These are phyloP conservation scores for Parapristionchus giblindavisi DNA, from an alignment of 2,888 invertebrate species.

Conservation along the genomic window DNA sequence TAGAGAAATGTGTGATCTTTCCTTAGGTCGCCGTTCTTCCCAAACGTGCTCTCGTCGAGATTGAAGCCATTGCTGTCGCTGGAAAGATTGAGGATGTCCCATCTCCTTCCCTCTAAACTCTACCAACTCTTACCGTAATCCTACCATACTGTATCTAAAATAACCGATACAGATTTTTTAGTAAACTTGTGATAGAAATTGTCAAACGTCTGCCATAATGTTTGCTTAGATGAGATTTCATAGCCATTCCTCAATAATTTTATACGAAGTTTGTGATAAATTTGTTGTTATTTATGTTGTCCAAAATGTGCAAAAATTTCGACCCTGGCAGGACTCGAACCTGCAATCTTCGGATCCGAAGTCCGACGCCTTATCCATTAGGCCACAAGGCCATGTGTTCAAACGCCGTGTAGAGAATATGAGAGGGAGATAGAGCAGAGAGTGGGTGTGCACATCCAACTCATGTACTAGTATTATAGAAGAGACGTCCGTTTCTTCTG, in stretches of 20 bases:
- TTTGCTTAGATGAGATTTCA: too few species aligned
- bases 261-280: too few species aligned
- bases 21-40: slow-evolving; percentile 63
- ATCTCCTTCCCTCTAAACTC: not conserved
- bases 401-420: not conserved
- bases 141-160: not conserved
- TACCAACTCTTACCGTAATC: not conserved
- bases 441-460: too few species aligned
- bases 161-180: not conserved
- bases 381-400: slow-evolving; percentile 61
- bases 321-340: slow-evolving; percentile 66
- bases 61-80: slow-evolving; percentile 82
- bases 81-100: slow-evolving; percentile 59
- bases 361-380: slow-evolving; percentile 69
- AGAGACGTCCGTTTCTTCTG: too few species aligned
- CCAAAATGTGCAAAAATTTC: slow-evolving; percentile 27
- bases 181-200: not conserved
- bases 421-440: not conserved
- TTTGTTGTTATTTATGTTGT: too few species aligned
- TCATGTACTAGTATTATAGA: too few species aligned
- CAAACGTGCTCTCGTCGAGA: slow-evolving; percentile 71
- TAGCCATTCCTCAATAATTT: too few species aligned
- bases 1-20: not conserved
- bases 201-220: too few species aligned
- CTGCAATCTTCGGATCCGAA: slow-evolving; percentile 68